phyloP scores from a whole-genome alignment of 2,797 vertebrate genomes.

The Loriculus beryllinus region DNA sequence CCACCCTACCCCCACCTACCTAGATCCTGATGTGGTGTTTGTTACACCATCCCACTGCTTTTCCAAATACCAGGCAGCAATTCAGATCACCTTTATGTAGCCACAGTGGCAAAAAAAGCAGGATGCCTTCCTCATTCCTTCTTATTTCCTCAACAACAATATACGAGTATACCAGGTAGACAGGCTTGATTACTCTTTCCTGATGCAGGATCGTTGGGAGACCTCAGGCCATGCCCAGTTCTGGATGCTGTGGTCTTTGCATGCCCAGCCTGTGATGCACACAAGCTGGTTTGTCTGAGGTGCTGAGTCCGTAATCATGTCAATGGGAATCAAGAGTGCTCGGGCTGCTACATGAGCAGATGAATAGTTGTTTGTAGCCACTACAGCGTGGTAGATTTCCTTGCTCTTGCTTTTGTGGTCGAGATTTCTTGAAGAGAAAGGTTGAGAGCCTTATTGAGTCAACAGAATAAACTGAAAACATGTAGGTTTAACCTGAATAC shows the following conservation, averaged over 20 bases:
- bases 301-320: not conserved
- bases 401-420: not conserved
- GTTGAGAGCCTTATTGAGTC: not conserved
- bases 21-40: not conserved
- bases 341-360: not conserved
- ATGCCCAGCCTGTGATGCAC: not conserved
- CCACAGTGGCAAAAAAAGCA: not conserved
- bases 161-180: not conserved
- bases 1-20: not conserved
- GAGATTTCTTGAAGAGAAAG: not conserved
- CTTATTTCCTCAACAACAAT: not conserved
- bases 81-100: not conserved
- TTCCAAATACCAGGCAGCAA: not conserved
- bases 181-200: not conserved
- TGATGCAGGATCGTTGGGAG: not conserved
- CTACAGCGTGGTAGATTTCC: not conserved
- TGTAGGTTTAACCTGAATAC: not conserved
- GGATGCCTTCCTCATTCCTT: not conserved
- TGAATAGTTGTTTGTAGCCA: not conserved
- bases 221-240: not conserved
- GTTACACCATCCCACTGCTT: not conserved
- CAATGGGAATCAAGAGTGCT: not conserved
- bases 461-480: not conserved
- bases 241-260: rapidly evolving
- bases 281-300: not conserved